Base-by-base conservation (phyloP, 1,140 invertebrate species). In the Oryctes rhinoceros region DNA sequence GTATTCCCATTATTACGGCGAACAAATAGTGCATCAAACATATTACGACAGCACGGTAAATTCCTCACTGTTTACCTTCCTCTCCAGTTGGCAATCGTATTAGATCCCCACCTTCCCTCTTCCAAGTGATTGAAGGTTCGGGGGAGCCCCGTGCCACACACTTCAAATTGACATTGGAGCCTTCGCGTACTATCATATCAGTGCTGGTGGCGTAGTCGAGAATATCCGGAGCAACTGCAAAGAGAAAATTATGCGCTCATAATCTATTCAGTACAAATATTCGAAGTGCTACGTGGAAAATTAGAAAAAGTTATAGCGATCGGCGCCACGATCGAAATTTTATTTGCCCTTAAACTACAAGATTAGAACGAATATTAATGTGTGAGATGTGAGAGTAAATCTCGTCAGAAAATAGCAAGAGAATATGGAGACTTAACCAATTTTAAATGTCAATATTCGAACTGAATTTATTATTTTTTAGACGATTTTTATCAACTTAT, bases 191-290 rank as follows among this genome's bases (percentile, higher is more conserved):
- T 48, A 94, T 93, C 90, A 96, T 94, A 87, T 97, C 96, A 48
- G 94, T 92, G 86, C 95, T 95, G 37, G 95, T 96, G 48, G 94
- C 93, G 83, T 94, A 92, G 89, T 96, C 94, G 87, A 96, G 89
- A 86, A 96, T 96, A 89, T 96, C 94, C 82, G 96, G 96, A 76
- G 95, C 95, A 82, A 97, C 96, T 97, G 89, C 82, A 92, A 90
- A 82, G 53, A 80, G 48, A 80, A 79, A 79, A 62, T 71, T 71
- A 71, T 59, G 24, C 35, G 20, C 20, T 71, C 20, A 24, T 71
- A 24, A 24, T 35, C 18, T 71, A 71, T 37, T 20, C 15, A 71
- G 35, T 71, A 37, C 20, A 71, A 71, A 71, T 24, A 71, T 59
- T 59, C 53, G 18, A 15, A 7, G 53, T n/a, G 15, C 18, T 59